These are phyloP conservation scores for Ornithoptera alexandrae DNA, from an alignment of 2,888 invertebrate species.

Conservation along the genomic window DNA sequence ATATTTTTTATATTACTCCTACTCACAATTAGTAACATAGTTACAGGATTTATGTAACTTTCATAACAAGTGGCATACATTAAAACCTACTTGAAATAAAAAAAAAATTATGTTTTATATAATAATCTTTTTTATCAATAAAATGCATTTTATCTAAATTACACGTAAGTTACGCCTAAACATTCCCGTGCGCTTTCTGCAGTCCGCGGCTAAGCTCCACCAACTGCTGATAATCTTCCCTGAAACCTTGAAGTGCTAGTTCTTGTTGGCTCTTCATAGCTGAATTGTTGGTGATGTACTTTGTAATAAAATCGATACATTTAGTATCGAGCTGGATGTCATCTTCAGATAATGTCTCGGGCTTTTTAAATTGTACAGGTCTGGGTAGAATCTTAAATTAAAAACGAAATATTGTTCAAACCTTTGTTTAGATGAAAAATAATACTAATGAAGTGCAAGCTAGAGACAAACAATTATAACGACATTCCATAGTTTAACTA, in stretches of 20 bases:
- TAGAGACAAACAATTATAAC: background rate
- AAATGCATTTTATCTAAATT: conserved; percentile 50
- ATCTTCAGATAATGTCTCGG: conserved; percentile 75
- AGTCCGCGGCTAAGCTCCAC: conserved; percentile 81
- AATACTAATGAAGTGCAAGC: too few relatives aligned
- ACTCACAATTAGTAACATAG: too few relatives aligned
- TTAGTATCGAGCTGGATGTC: conserved; percentile 77
- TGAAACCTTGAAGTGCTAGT: conserved; percentile 85
- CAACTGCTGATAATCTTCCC: conserved; percentile 82
- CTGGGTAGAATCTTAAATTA: conserved; percentile 62
- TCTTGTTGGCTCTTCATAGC: conserved; percentile 84
- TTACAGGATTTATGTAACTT: too few relatives aligned
- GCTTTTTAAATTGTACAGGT: conserved; percentile 64
- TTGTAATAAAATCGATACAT: conserved; percentile 79
- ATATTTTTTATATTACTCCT: too few relatives aligned
- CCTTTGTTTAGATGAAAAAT: background rate
- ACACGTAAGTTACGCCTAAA: conserved; percentile 42
- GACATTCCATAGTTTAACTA: background rate
- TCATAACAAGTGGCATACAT: too few relatives aligned
- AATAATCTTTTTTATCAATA: background rate
- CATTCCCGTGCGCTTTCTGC: conserved; percentile 83
- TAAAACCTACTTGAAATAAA: background rate
- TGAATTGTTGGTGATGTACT: conserved; percentile 82
- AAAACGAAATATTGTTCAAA: background rate
- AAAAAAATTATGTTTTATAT: background rate